Base-by-base conservation (phyloP, 2,888 invertebrate species). In the Eilema caniola region DNA sequence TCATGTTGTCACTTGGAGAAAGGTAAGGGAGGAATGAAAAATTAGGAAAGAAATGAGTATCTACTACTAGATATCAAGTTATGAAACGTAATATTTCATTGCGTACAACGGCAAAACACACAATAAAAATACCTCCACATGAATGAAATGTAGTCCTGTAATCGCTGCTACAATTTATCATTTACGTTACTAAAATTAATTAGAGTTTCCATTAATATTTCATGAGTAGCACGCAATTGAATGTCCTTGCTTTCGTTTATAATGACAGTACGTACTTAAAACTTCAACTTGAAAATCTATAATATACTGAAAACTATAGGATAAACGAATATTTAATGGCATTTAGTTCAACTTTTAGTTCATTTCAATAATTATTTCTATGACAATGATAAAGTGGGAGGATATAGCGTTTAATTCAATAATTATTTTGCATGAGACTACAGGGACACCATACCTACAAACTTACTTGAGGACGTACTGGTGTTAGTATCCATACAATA, bases 181-280 rank as follows among this genome's bases (percentile, higher is more conserved):
- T 67, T 67, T 67, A 60, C 20, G 41, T 62, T 59, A 62, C 31
- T 33, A 56, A 24, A 62, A 68, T 68, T 62, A 57, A 68, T 68
- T 68, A 62, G 33, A 31, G 33, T 14, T 53, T 68, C 12, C 14
- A 37, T 62, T 57, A 57, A 25, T 68, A 63, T 68, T 62, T 62
- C 37, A 37, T 25, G 23, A 33, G 56, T 28, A 24, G 16, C 62
- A 68, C 56, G 67, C 67, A 53, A 62, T 31, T 20, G 28, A 23
- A 31, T 20, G 37, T 28, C 57, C 61, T 61, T 61, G 61, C 28
- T 31, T n/a, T 33, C 31, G 31, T 61, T 61, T n/a, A 7, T 31
- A 31, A 61, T 59, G 16, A 7, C 59, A 2, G 7, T 59, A 5
- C 20, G 47, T 5, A 1, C 7, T 53, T 53, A 53, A 53, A 53